Base-by-base conservation (phyloP, 1,140 invertebrate species). In the Caenorhabditis elegans region DNA sequence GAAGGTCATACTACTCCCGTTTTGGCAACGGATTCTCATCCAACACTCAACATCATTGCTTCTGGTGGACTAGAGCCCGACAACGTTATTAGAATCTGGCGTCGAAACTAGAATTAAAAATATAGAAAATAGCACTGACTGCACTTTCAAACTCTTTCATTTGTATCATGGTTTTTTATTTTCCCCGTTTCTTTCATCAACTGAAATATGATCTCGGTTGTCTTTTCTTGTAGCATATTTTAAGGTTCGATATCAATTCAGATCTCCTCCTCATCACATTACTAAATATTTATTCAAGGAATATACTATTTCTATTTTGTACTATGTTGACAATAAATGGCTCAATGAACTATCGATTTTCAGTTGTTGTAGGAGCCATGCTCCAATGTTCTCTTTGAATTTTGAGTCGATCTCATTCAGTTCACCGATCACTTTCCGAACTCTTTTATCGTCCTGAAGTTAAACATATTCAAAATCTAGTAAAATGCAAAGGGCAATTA, bases 1-100 rank as follows among this genome's bases (percentile, higher is more conserved):
- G 93, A 94, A 88, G 97, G 96, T 3, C 97, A 98, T 90, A 51
- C 90, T 94, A 97, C 99, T 92, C 96, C 97, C 3, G 97, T 99
- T 13, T 91, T 99, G 6, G 98, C 96, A 89, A 98, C 96, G 36
- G 96, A 97, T 1, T 99, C 97, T 91, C 97, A 99, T 91, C 97
- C 97, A 60, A 97, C 96, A 39, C 95, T 97, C 90, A 99, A 99
- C 90, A 98, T 99, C 43, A 98, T 99, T 85, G 98, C 97, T 15
- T 99, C 97, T 2, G 97, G 96, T 39, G 96, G 96, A 6, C 92
- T 99, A 46, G 97, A 99, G 91, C 96, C 96, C 89, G 98, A 99
- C 90, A 98, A 98, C 92, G 98, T 96, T 31, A 98, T 99, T 86
- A 98, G 98, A 92, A 91, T 99, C 76, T 99, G 98, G 98, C 96